Base-by-base conservation (phyloP, 2,888 invertebrate genomes). In the Cerastis rubricosa region DNA sequence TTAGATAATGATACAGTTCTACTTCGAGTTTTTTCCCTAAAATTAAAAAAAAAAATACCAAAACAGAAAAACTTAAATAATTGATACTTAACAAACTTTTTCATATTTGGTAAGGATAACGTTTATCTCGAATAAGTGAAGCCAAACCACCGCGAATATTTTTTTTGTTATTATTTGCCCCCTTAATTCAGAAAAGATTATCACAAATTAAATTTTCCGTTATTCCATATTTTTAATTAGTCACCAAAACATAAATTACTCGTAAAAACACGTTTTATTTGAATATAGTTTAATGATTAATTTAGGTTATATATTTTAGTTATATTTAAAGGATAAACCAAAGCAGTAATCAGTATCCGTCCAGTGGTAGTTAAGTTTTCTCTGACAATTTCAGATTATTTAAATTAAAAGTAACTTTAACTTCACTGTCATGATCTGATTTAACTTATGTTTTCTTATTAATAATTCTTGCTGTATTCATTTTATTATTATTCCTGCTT, bases 341-440 rank as follows among this genome's bases (percentile, higher is more conserved):
- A 96, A 96, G 96, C 95, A 95, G 94, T 94, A 96, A 96, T 96
- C 96, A 96, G 96, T 96, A 96, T 96, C 96, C 96, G 96, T 96
- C 96, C 96, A 96, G 92, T 93, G 92, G 93, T 96, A 96, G 95
- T 94, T 95, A 95, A 94, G 94, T 93, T 94, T 90, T 81, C 76
- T 89, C 89, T 89, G 78, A 84, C 72, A 74, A 83, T 78, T 89
- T 83, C 74, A 84, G 68, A 74, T 65, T 78, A 57, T 59, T 83
- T 72, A 75, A 79, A 83, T 74, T 84, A 72, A 43, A 47, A 57
- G 25, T 75, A 63, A 83, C 79, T 85, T 80, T 25, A 78, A 87
- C 90, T 90, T 86, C 90, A 81, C 89, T 91, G 88, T 87, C 81
- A 83, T 83, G 89, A 86, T 89, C 91, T 91, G 91, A 90, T 90